Conservation (phyloP, 2,797 vertebrate genomes). For the Darevskia nairensis region DNA sequence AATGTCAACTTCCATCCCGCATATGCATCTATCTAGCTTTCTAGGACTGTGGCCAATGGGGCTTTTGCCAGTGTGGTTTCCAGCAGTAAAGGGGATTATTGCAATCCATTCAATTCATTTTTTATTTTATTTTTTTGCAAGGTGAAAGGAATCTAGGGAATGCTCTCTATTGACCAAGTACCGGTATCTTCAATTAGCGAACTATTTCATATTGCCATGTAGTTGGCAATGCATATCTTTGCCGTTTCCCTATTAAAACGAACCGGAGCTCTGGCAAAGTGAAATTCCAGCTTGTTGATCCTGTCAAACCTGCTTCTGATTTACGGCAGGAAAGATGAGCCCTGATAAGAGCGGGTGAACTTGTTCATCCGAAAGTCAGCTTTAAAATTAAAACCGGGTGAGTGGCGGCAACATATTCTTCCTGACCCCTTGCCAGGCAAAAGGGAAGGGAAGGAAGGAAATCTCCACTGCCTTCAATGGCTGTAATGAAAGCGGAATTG, state of each 20-base stretch:
- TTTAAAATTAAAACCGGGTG: slow-evolving; percentile 59
- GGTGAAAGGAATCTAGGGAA: slow-evolving; percentile 36
- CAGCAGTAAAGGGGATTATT: slow-evolving; percentile 58
- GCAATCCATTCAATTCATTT: slow-evolving; percentile 66
- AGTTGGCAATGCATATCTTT: slow-evolving; percentile 45
- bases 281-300: slow-evolving; percentile 46
- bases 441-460: slow-evolving; percentile 33
- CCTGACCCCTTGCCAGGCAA: slow-evolving; percentile 54
- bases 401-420: slow-evolving; percentile 61
- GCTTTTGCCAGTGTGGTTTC: slow-evolving; percentile 39
- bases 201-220: slow-evolving; percentile 59
- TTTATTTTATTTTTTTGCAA: background rate
- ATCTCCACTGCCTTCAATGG: slow-evolving; percentile 36
- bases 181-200: slow-evolving; percentile 62
- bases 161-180: slow-evolving; percentile 63
- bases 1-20: background rate
- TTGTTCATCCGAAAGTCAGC: slow-evolving; percentile 47
- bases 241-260: slow-evolving; percentile 55
- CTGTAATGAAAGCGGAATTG: slow-evolving; percentile 59
- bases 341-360: slow-evolving; percentile 49
- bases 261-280: slow-evolving; percentile 42
- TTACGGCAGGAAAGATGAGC: slow-evolving; percentile 40
- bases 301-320: slow-evolving; percentile 30
- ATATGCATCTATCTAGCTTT: background rate
- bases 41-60: background rate